Base-by-base conservation (phyloP, 2,888 invertebrate genomes). In the Cantharis rustica region DNA sequence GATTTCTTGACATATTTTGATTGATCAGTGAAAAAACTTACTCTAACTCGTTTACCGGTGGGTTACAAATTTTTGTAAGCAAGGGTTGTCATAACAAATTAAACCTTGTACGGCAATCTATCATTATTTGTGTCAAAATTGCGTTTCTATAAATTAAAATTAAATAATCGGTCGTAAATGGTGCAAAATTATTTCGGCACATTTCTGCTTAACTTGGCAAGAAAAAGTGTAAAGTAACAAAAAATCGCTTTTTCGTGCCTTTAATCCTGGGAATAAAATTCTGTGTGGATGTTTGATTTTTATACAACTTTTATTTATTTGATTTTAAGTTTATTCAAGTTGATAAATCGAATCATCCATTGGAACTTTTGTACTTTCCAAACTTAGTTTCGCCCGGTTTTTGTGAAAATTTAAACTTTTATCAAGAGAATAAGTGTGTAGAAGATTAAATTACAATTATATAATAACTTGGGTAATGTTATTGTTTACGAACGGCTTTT, bases 11-110 rank as follows among this genome's bases (percentile, higher is more conserved):
- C 79, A 76, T 74, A 79, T 79, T 79, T 76, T 75, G 79, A 79
- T 79, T 64, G 79, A 79, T 79, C 75, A 61, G 23, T 68, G 62
- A 16, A 61, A 72, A 27, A 66, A 64, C 31, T 75, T 75, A 66
- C 64, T 72, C 70, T 69, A 78, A 76, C 76, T 69, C 78, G 78
- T 75, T 75, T 61, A 73, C 61, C 73, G 11, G 10, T 23, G 20
- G n/a, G 72, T 72, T 68, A 74, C 61, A 61, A 78, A 69, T 73
- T 78, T 72, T 61, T 64, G 71, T 62, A 69, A 69, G 75, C 71
- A 79, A 79, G 79, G 79, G 79, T 79, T 79, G 79, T 79, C 79
- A 76, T 26, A 79, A 76, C 76, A 79, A 76, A 75, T 76, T 77
- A 72, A 61, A 61, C 26, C 72, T 74, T 71, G 61, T 71, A 72